phyloP scores from a whole-genome alignment of 2,888 invertebrate genomes.

The Disparrhopalites patrizii region DNA sequence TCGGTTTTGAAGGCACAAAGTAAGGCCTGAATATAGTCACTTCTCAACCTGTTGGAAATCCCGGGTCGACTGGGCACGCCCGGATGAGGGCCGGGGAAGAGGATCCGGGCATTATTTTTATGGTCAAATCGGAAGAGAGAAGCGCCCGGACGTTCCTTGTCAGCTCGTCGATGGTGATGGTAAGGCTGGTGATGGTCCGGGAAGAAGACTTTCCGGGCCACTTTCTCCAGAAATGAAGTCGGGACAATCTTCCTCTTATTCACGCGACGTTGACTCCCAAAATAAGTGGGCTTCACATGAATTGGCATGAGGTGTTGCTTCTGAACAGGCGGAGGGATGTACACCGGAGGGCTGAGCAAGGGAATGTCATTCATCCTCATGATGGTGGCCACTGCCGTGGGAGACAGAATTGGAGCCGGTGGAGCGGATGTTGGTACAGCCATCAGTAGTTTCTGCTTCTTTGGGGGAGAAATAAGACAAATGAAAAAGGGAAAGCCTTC shows the following conservation, averaged over 20 bases:
- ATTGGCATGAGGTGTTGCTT: too few relatives aligned
- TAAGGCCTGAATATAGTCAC: neutral
- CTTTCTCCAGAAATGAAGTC: neutral
- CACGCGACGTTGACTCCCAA: neutral
- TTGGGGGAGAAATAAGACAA: too few relatives aligned
- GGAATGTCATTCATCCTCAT: too few relatives aligned
- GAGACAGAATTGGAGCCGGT: neutral
- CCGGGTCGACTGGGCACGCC: neutral
- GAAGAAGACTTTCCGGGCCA: conserved; percentile 1
- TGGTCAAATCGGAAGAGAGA: neutral
- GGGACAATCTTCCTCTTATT: neutral
- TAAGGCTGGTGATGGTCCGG: too few relatives aligned
- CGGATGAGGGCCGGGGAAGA: neutral
- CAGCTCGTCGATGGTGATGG: too few relatives aligned
- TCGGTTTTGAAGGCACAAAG: neutral
- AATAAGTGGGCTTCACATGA: too few relatives aligned
- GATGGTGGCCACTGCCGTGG: neutral
- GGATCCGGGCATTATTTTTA: neutral
- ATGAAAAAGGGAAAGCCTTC: too few relatives aligned
- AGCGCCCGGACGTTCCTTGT: neutral
- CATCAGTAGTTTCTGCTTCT: too few relatives aligned
- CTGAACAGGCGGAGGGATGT: too few relatives aligned
- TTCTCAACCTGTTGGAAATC: neutral
- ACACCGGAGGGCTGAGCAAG: too few relatives aligned
- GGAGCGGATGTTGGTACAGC: neutral